Evolutionary conservation across 1,140 invertebrate genomes (phyloP).

Genomic region (Uloborus diversus): DNA sequence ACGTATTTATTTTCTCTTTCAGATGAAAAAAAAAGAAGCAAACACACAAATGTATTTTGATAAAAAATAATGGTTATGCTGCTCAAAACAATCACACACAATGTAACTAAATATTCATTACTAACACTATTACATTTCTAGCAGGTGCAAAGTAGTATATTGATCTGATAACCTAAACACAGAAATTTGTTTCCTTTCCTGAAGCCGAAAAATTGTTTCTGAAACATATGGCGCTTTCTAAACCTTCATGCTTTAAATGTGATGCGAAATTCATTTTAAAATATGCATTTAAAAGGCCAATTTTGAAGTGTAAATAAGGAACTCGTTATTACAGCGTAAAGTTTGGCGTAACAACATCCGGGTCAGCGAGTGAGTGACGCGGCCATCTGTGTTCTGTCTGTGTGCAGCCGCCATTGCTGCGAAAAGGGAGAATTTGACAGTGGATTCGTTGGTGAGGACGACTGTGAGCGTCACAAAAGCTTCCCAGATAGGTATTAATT

Average conservation of each 20-base stretch:
- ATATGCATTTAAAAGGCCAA: background rate
- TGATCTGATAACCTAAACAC: background rate
- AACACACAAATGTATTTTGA: no score
- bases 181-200: background rate
- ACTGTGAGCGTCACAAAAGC: background rate
- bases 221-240: background rate
- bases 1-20: no score
- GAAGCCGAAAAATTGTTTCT: background rate
- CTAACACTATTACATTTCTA: no score
- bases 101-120: no score
- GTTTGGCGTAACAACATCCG: slow-evolving; percentile 33
- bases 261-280: background rate
- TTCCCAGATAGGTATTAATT: background rate
- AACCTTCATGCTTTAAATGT: no score
- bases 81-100: no score
- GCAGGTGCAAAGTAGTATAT: slow-evolving; percentile 10
- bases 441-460: background rate
- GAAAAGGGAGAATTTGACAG: slow-evolving; percentile 20
- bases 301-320: background rate
- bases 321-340: slow-evolving; percentile 30
- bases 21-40: no score
- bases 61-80: no score
- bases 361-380: slow-evolving; percentile 45
- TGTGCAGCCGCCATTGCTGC: slow-evolving; percentile 50
- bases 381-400: slow-evolving; percentile 12